Percentiles rank a stretch among this genome's conserved stretches.
Evolutionary conservation across 2,113 vertebrate species (phyloP).

Genomic region (Podarcis cretensis): DNA sequence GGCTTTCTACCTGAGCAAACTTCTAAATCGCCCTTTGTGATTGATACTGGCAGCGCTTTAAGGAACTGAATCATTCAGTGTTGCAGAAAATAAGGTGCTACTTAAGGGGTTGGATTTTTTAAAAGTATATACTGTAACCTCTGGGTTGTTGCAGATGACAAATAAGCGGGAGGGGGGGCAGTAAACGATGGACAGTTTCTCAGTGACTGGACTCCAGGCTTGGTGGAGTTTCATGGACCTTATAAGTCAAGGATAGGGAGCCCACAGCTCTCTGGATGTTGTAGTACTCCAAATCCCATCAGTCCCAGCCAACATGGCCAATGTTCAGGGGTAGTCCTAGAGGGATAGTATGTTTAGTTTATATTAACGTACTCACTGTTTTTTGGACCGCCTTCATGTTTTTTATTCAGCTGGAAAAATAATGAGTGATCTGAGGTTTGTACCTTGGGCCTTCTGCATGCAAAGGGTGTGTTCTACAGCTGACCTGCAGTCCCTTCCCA

Average conservation of each 20-base stretch:
- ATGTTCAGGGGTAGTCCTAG: neutral
- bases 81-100: slow-evolving; percentile 64
- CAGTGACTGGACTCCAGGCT: slow-evolving; percentile 32
- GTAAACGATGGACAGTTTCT: neutral
- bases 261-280: no score
- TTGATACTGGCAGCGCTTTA: slow-evolving; percentile 46
- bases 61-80: slow-evolving; percentile 52
- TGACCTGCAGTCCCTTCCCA: neutral
- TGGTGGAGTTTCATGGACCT: slow-evolving; percentile 56
- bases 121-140: slow-evolving; percentile 59
- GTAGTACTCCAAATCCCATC: no score
- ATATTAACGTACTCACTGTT: no score
- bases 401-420: no score
- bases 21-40: slow-evolving; percentile 56
- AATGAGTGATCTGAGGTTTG: no score
- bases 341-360: no score
- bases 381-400: no score
- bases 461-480: no score
- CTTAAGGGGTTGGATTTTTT: slow-evolving; percentile 47
- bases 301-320: neutral
- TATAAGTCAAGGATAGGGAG: neutral
- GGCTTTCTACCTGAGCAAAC: slow-evolving; percentile 46
- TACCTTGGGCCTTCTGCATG: no score
- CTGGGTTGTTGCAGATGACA: slow-evolving; percentile 46
- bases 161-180: slow-evolving; percentile 20